Evolutionary conservation across 2,113 vertebrate genomes (phyloP), one percentile per base, ranked within the genome.

Genomic region (Chiloscyllium plagiosum): DNA sequence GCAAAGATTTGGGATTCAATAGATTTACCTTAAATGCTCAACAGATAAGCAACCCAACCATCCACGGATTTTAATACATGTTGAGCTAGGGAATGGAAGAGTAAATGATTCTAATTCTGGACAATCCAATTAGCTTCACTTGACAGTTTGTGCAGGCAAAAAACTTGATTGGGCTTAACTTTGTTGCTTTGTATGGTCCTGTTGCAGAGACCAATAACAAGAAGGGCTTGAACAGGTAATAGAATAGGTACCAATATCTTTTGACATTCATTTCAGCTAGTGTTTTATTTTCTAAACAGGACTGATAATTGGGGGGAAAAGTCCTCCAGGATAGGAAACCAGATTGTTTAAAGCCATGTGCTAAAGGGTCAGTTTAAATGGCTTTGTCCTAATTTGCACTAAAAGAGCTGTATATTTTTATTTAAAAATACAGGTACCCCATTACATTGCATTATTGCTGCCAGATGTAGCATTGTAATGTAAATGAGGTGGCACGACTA

Each of bases 341-440:
- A 83, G 37, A 83, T 83, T 83, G 42, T 22, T 83, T 83, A 83
- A 83, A 83, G 80, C 80, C 4, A 20, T 47, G 42, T 66, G 89
- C 17, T 65, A 19, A 66, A 66, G 33, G 89, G 22, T 37, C 17
- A 65, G 6, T 33, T 37, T 92, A 19, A 33, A 61, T 90, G 50
- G 89, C 56, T 66, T 92, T 66, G 89, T 92, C 33, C 17, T 92
- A 61, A 92, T 65, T 66, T 92, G 33, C 56, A 37, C 89, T 92
- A 83, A 83, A 83, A 83, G 89, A 92, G 61, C 19, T 92, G 56
- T 33, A 37, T n/a, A 66, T 66, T 66, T 66, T 92, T 90, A 90
- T 17, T 66, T 65, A 66, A 65, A 92, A n/a, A 61, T 65, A 61
- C 87, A 56, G 61, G 29, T 92, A 66, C 61, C 29, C 65, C 61